Percentiles rank a stretch among this genome's conserved stretches.
Evolutionary conservation across 2,888 invertebrate species (phyloP).

Genomic region (Apamea epomidion): DNA sequence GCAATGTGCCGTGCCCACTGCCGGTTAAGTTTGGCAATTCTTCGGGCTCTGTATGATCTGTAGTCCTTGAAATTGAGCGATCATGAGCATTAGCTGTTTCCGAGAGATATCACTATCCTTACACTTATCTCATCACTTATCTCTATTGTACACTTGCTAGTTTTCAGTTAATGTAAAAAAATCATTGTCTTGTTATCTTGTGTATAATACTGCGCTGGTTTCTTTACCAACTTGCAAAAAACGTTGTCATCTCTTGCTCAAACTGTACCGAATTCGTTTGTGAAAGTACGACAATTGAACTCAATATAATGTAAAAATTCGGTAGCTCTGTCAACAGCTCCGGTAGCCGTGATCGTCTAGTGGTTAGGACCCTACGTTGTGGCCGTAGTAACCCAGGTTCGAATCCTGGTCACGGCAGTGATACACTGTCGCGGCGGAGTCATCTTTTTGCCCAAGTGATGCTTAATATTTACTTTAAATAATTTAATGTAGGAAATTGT

Average conservation of each 20-base stretch:
- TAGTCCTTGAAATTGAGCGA: no score
- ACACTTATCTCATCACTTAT: no score
- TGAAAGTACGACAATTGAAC: conserved; percentile 19
- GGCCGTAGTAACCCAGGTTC: conserved; percentile 95
- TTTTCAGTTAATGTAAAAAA: neutral
- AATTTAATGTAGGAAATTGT: no score
- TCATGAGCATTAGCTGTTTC: no score
- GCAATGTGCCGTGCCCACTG: no score
- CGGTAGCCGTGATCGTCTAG: conserved; percentile 91
- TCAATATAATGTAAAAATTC: conserved; percentile 12
- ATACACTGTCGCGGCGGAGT: conserved; percentile 78
- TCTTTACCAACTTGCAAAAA: neutral
- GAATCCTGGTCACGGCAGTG: conserved; percentile 93
- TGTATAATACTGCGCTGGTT: neutral
- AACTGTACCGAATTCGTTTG: conserved; percentile 7
- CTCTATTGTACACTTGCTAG: neutral
- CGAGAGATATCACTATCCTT: no score
- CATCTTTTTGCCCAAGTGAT: no score
- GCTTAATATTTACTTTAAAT: no score
- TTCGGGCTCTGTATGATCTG: no score
- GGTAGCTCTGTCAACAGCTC: conserved; percentile 60
- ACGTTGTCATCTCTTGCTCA: conserved; percentile 3
- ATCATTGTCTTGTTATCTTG: neutral
- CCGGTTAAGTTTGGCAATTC: no score
- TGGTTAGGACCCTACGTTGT: conserved; percentile 94